These are phyloP conservation scores for Neolamprologus kungweensis DNA, from an alignment of 2,113 vertebrate genomes.

Conservation along the genomic window DNA sequence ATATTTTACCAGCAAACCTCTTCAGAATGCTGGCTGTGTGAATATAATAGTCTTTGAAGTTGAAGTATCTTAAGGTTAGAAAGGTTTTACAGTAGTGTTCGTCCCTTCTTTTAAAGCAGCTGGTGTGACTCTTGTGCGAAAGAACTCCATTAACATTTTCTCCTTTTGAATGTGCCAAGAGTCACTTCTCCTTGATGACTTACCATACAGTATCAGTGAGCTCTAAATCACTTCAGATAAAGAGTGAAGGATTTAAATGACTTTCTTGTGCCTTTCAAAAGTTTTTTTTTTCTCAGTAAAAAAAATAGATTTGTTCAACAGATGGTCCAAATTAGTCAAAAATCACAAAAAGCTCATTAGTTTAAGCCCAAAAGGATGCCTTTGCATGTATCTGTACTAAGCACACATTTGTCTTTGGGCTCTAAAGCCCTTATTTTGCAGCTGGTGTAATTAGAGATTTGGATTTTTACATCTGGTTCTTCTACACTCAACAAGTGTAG, in stretches of 20 bases:
- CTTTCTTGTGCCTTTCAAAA: constrained; percentile 6
- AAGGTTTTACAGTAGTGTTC: not conserved
- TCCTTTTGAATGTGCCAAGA: not conserved
- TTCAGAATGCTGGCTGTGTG: not conserved
- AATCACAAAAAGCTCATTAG: not conserved
- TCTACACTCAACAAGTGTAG: not conserved
- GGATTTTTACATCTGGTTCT: not conserved
- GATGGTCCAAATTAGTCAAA: not conserved
- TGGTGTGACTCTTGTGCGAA: not conserved
- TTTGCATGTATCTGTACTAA: not conserved
- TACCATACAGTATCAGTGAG: not conserved
- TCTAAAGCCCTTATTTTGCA: not conserved
- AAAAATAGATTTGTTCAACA: not conserved
- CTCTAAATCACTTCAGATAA: not conserved
- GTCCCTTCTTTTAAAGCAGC: not conserved
- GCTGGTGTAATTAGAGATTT: not conserved
- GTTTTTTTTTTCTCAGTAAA: not conserved
- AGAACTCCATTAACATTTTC: constrained; percentile 15
- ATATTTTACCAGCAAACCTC: not conserved
- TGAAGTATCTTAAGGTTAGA: not conserved
- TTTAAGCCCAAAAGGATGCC: not conserved
- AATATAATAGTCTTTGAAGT: not conserved
- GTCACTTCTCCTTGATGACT: not conserved
- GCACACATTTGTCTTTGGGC: not conserved
- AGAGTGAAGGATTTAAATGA: not conserved